A percentile compares a stretch with the other conserved stretches of the same genome.
Evolutionary conservation across 2,888 invertebrate genomes (phyloP).

Genomic region (Aspidiotus destructor): DNA sequence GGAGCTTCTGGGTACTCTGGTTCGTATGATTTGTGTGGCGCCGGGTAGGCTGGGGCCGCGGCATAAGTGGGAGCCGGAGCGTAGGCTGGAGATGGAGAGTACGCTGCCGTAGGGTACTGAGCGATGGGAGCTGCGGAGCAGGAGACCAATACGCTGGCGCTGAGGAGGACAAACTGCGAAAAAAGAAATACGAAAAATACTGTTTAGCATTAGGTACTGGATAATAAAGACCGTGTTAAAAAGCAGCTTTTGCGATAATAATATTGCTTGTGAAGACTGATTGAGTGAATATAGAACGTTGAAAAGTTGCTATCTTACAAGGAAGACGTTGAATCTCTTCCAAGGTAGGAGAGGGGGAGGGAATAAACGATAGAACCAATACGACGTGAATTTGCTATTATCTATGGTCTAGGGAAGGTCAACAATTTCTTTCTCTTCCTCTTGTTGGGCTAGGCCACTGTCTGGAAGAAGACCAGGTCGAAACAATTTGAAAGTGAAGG

Average conservation of each 20-base stretch:
- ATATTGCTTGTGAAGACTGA: too few species aligned
- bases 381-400: too few species aligned
- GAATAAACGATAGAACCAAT: too few species aligned
- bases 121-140: conserved; percentile 12
- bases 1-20: conserved; percentile 35
- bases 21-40: conserved; percentile 25
- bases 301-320: too few species aligned
- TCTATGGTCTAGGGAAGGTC: too few species aligned
- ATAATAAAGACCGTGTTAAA: too few species aligned
- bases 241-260: too few species aligned
- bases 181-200: background rate
- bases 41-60: conserved; percentile 31
- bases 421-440: too few species aligned
- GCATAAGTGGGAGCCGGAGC: conserved; percentile 25
- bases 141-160: conserved; percentile 24
- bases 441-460: too few species aligned
- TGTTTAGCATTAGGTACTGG: background rate
- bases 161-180: conserved; percentile 19
- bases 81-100: conserved; percentile 15
- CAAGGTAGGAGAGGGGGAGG: background rate
- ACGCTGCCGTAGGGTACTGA: conserved; percentile 9
- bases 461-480: too few species aligned
- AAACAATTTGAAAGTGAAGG: too few species aligned
- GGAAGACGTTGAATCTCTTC: background rate
- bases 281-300: too few species aligned